A percentile compares a stretch with the other conserved stretches of the same genome.
These are phyloP conservation scores for Bibio marci DNA, from an alignment of 2,888 invertebrate genomes.

Conservation along the genomic window DNA sequence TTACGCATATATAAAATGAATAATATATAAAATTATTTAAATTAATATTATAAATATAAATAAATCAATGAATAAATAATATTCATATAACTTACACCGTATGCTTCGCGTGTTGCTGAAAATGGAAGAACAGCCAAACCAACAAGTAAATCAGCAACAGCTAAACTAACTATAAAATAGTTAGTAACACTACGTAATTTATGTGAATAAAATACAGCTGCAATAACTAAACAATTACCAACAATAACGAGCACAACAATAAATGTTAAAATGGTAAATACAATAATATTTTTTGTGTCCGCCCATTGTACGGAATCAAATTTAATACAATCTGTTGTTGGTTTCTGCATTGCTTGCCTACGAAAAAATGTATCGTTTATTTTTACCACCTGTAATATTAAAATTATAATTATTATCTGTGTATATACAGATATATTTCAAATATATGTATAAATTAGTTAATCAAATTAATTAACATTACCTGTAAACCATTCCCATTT, in stretches of 20 bases:
- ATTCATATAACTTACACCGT: constrained; percentile 43
- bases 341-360: constrained; percentile 54
- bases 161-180: constrained; percentile 90
- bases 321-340: constrained; percentile 55
- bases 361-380: constrained; percentile 34
- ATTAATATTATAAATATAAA: background rate
- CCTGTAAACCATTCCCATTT: constrained; percentile 6
- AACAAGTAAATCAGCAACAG: constrained; percentile 90
- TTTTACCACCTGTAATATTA: constrained; percentile 20
- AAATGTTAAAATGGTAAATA: constrained; percentile 59
- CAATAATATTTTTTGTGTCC: constrained; percentile 57
- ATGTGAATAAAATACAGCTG: constrained; percentile 77
- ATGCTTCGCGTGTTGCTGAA: constrained; percentile 87
- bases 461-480: background rate
- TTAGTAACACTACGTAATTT: constrained; percentile 92
- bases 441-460: too few species aligned
- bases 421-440: too few species aligned
- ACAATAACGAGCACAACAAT: constrained; percentile 80
- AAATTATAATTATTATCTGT: too few species aligned
- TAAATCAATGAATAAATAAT: background rate
- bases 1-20: background rate
- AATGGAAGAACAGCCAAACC: constrained; percentile 91
- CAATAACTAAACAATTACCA: constrained; percentile 81
- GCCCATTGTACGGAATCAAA: constrained; percentile 69
- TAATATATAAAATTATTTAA: too few species aligned